A percentile compares a stretch with the other conserved stretches of the same genome.
These are phyloP conservation scores for Orthosia gothica DNA, from an alignment of 2,888 invertebrate species.

Conservation along the genomic window DNA sequence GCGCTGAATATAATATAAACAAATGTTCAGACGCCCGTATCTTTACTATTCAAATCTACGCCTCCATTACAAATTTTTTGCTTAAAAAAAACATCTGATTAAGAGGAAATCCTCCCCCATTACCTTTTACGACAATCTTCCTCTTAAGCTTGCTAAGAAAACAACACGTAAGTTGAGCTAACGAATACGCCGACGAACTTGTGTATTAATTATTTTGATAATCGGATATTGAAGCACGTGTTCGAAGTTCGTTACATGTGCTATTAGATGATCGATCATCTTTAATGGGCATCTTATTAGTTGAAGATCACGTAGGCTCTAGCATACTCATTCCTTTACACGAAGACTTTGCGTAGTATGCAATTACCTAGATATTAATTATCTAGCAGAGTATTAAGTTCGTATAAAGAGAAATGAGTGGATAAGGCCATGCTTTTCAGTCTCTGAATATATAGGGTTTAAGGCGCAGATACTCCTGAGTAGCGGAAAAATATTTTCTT, in stretches of 20 bases:
- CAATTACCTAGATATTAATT: constrained; percentile 15
- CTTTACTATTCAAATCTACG: no score
- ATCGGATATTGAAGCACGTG: constrained; percentile 63
- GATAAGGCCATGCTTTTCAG: neutral
- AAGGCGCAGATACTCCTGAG: no score
- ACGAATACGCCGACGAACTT: constrained; percentile 19
- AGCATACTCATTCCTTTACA: neutral
- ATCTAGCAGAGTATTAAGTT: neutral
- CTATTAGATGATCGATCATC: constrained; percentile 63
- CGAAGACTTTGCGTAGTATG: constrained; percentile 13
- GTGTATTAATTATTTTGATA: constrained; percentile 55
- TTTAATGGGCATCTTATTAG: constrained; percentile 53
- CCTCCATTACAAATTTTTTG: no score
- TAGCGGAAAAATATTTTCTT: no score
- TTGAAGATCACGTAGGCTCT: constrained; percentile 27
- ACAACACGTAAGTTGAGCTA: constrained; percentile 9
- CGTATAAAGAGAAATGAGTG: neutral
- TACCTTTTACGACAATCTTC: no score
- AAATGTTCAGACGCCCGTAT: no score
- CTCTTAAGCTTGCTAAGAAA: constrained; percentile 3
- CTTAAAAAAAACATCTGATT: no score
- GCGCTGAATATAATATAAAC: no score
- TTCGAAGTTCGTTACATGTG: constrained; percentile 65
- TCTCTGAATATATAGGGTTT: neutral
- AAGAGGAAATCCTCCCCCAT: no score